phyloP scores from a whole-genome alignment of 37 sponge, comb jelly and placozoan species.

The Bolinopsis microptera region DNA sequence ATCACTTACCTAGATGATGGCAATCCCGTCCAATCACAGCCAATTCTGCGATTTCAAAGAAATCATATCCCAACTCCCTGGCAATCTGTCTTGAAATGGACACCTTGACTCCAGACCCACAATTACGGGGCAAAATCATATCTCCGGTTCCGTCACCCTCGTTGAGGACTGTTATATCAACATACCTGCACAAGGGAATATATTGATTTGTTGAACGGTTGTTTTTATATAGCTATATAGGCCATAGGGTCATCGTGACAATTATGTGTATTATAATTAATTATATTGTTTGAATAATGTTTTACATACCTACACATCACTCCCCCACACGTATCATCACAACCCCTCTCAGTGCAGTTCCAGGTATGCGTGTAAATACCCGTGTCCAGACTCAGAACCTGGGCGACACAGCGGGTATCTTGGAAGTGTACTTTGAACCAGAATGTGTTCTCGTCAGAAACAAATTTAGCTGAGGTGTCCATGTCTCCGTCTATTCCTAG shows the following conservation, averaged over 20 bases:
- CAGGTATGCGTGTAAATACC: not conserved
- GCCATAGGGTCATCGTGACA: too few relatives aligned
- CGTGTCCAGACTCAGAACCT: not conserved
- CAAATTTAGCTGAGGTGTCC: not conserved
- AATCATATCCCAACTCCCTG: not conserved
- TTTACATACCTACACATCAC: not conserved
- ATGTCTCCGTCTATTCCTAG: not conserved
- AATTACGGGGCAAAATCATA: not conserved
- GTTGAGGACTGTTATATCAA: not conserved
- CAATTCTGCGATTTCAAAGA: not conserved
- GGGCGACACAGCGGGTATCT: not conserved
- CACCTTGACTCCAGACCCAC: not conserved
- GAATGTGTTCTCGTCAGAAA: not conserved
- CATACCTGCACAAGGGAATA: not conserved
- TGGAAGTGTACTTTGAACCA: not conserved
- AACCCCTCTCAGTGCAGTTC: not conserved
- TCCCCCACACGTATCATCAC: not conserved
- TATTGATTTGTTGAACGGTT: too few relatives aligned
- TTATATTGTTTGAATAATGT: too few relatives aligned
- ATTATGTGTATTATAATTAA: too few relatives aligned
- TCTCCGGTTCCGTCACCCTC: not conserved
- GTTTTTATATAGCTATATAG: too few relatives aligned
- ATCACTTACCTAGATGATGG: too few relatives aligned
- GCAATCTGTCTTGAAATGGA: not conserved
- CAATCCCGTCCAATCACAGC: not conserved